phyloP scores from a whole-genome alignment of 64 coral and sea anemone genomes.

The Montipora sp. region DNA sequence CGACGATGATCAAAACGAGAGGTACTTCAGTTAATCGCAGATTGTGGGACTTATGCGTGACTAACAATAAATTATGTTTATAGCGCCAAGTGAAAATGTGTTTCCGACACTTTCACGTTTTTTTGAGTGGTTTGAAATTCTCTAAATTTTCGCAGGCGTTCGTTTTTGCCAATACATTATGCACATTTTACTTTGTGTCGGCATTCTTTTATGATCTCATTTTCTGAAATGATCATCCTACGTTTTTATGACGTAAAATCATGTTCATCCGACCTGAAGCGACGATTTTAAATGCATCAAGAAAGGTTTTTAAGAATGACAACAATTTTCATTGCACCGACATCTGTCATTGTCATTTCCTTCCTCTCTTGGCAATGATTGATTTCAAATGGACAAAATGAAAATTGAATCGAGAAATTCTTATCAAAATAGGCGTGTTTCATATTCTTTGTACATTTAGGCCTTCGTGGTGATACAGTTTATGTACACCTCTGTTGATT shows the following conservation, averaged over 20 bases:
- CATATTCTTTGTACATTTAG: not conserved
- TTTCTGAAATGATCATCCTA: not conserved
- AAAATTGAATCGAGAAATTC: not conserved
- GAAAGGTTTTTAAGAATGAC: not conserved
- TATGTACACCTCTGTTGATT: no score
- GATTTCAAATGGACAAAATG: not conserved
- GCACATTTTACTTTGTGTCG: not conserved
- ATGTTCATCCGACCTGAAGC: not conserved
- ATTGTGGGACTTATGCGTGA: conserved; percentile 9
- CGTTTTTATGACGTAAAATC: conserved; percentile 34
- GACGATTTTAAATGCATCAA: not conserved
- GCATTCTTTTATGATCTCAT: not conserved
- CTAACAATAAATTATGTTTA: not conserved
- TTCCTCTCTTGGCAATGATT: not conserved
- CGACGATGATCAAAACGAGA: conserved; percentile 71
- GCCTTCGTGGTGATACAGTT: not conserved
- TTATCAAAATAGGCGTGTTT: no score
- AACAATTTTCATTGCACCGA: not conserved
- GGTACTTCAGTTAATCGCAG: conserved; percentile 56
- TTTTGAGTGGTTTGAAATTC: not conserved
- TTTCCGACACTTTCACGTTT: not conserved
- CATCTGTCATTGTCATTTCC: conserved; percentile 1
- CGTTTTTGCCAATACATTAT: not conserved
- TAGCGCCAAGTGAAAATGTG: conserved; percentile 16
- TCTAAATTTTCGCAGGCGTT: not conserved